Evolutionary conservation across 2,113 vertebrate species (phyloP).

Genomic region (Corythoichthys haematopterus): DNA sequence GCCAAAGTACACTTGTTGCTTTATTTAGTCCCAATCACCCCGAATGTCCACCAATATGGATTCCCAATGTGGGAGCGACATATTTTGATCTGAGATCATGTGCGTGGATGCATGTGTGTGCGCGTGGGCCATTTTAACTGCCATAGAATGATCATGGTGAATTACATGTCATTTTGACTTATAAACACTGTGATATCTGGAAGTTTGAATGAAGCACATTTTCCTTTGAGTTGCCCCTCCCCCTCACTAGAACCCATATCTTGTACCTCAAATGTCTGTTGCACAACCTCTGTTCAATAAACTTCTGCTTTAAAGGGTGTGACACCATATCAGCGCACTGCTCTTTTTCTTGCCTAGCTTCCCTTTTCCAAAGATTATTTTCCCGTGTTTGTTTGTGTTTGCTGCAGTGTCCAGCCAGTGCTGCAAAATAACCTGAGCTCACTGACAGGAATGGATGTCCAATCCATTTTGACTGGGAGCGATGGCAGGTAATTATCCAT

Average conservation of each 20-base stretch:
- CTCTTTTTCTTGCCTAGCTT: constrained; percentile 70
- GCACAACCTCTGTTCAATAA: constrained; percentile 87
- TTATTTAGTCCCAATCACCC: constrained; percentile 43
- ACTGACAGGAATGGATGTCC: too few species aligned
- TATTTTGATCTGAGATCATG: constrained; percentile 32
- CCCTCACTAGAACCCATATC: constrained; percentile 76
- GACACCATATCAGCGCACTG: constrained; percentile 80
- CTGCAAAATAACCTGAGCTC: too few species aligned
- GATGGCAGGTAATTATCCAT: too few species aligned
- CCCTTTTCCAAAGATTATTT: background rate
- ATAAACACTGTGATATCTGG: constrained; percentile 53
- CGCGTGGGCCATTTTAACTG: constrained; percentile 26
- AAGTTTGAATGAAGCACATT: constrained; percentile 51
- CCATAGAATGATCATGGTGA: constrained; percentile 12
- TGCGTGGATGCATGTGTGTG: constrained; percentile 1
- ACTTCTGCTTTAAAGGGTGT: constrained; percentile 87
- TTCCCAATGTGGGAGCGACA: constrained; percentile 36
- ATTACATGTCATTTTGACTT: constrained; percentile 25
- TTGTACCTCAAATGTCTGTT: constrained; percentile 92
- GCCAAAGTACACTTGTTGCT: constrained; percentile 61
- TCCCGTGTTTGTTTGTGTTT: background rate
- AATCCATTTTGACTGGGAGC: too few species aligned
- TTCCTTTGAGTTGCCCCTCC: constrained; percentile 32
- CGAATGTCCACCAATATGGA: constrained; percentile 49
- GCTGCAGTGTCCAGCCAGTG: too few species aligned